Evolutionary conservation across 2,888 invertebrate species (phyloP), one percentile per base, ranked within the genome.

Genomic region (Dermolepida albohirtum): DNA sequence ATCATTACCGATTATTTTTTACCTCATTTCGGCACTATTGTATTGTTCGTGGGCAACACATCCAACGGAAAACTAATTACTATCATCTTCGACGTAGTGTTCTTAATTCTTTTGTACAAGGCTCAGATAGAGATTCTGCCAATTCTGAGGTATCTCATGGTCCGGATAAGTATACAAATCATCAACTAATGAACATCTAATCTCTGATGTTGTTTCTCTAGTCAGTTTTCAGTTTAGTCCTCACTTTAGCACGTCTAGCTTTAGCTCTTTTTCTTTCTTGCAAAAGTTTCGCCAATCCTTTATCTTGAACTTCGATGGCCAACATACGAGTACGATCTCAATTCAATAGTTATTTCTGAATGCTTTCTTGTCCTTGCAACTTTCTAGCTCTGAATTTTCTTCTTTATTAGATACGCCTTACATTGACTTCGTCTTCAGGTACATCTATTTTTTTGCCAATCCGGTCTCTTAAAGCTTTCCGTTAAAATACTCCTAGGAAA

Each of bases 241-340:
- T 86, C 78, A 92, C 92, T 74, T 89, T 87, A 6, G 91, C 91
- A 71, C 91, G 85, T 75, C 88, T 88, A 1, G 89, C 88, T 80
- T 90, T 90, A 14, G 89, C 89, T 74, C 89, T 87, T 80, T 93
- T 92, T 75, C 89, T 84, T 78, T 92, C 92, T 79, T 93, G 92
- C 51, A 93, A 81, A 84, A 92, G 87, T 79, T 89, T 88, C 1
- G 93, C 93, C 57, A 93, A 80, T 80, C 93, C 93, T 70, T 91
- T 89, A 78, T 93, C 93, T 80, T 93, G 92, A 0, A 91, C 92
- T 82, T 93, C 92, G 74, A 92, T 91, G 1, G 92, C 92, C 71
- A 92, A 79, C 76, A 90, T 85, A 71, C n/a, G n/a, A n/a, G n/a
- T n/a, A n/a, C 90, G 86, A 81, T 91, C 91, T 27, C 84, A 79